These are phyloP conservation scores for Corticium candelabrum DNA, from an alignment of 37 sponge, comb jelly and placozoan genomes.

Conservation along the genomic window DNA sequence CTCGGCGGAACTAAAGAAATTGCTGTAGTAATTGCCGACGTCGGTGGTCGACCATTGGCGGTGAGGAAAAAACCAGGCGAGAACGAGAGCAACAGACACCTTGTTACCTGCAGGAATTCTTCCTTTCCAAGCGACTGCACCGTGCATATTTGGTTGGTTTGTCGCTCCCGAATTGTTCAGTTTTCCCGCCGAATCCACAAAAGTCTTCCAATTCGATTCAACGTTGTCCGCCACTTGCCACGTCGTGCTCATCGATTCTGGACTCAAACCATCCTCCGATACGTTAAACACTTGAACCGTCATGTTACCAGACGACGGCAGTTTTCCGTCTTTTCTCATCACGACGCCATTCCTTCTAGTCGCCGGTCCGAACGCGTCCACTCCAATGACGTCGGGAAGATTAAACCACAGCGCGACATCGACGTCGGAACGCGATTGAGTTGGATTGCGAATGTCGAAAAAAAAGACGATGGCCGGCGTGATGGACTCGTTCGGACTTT, in stretches of 20 bases:
- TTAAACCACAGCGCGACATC: background rate
- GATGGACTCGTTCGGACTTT: background rate
- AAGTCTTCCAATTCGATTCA: background rate
- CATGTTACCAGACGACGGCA: background rate
- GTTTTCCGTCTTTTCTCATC: background rate
- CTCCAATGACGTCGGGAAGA: background rate
- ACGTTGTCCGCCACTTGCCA: background rate
- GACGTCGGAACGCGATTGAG: background rate
- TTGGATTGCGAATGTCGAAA: background rate
- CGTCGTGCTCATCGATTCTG: no score
- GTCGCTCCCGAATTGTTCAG: background rate
- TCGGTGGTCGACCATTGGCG: background rate
- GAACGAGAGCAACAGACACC: background rate
- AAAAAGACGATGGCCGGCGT: conserved; percentile 9
- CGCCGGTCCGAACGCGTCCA: background rate
- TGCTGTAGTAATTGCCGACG: conserved; percentile 1
- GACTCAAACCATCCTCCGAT: no score
- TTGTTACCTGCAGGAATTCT: background rate
- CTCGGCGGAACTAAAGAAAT: background rate
- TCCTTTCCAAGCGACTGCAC: background rate
- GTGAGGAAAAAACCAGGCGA: conserved; percentile 9
- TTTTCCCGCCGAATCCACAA: background rate
- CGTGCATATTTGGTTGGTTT: background rate
- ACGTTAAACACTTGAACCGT: background rate
- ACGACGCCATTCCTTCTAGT: background rate